Evolutionary conservation across 2,888 invertebrate species (phyloP), one percentile per base, ranked within the genome.

Genomic region (Macaria notata): DNA sequence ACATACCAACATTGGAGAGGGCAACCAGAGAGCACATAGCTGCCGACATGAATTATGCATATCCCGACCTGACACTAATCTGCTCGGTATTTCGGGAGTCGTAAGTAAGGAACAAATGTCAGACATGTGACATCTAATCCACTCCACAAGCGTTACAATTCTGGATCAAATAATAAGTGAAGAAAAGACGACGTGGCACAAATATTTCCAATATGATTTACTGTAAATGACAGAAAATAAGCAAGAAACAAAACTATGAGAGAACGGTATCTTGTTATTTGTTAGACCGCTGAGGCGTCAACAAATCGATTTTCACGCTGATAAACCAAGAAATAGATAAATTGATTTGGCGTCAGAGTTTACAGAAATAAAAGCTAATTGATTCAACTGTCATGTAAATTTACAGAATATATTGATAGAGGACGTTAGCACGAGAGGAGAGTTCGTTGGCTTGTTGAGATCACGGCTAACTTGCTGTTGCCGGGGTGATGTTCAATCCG

Each of bases 71-170:
- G 63, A 61, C 62, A 61, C 50, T 61, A 51, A 63, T 61, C 62
- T 19, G 19, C 30, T 31, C 49, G 56, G 48, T 63, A 63, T 66
- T 66, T 61, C 54, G 41, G 61, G 65, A 56, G 58, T 38, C 46
- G 48, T 63, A 43, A 61, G 54, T 61, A 49, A 46, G 46, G 41
- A 59, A 46, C 51, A 61, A 64, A 64, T 65, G 63, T 64, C 59
- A 59, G 46, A 39, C 46, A 39, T 47, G 44, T 41, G 48, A 59
- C 56, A 58, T 58, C 47, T 54, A 49, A 54, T 41, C 47, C 31
- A 31, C 9, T 8, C 41, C 41, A 41, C 51, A 48, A 55, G 54
- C 48, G 57, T 54, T 43, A 61, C 38, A 39, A 44, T 44, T 41
- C 42, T 39, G 49, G 39, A 45, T 48, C 57, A 62, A 19, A 19